phyloP scores from a whole-genome alignment of 2,113 vertebrate genomes.

The Gallinago undulata region DNA sequence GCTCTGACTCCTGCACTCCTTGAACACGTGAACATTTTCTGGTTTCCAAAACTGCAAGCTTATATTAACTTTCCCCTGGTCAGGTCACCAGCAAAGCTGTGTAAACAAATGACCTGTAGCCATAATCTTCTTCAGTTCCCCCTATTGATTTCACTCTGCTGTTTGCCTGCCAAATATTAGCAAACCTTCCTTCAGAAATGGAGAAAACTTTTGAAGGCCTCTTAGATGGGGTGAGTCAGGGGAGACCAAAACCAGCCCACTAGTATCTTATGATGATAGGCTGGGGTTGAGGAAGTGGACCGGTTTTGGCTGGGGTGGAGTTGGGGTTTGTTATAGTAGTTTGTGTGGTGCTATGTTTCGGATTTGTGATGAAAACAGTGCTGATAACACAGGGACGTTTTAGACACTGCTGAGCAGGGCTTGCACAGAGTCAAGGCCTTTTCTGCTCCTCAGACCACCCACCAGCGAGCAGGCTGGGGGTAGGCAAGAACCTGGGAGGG shows the following conservation, averaged over 20 bases:
- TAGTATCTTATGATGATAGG: not conserved
- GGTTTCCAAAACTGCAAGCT: constrained; percentile 27
- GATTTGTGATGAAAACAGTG: not conserved
- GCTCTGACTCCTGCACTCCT: not conserved
- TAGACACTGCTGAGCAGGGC: not conserved
- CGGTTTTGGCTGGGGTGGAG: not conserved
- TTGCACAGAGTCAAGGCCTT: not conserved
- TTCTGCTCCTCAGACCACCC: not conserved
- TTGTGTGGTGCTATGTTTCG: not conserved
- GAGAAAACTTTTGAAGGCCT: not conserved
- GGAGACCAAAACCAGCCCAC: not conserved
- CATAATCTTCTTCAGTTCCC: constrained; percentile 40
- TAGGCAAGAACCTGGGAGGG: not conserved
- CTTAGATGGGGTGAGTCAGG: not conserved
- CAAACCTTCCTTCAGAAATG: not conserved
- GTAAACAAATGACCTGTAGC: constrained; percentile 61
- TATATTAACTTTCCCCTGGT: constrained; percentile 17
- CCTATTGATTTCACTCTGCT: constrained; percentile 32
- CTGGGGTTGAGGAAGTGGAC: not conserved
- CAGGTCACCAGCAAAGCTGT: constrained; percentile 45
- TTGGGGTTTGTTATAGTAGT: not conserved
- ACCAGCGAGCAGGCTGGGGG: not conserved
- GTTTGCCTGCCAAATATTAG: constrained; percentile 23
- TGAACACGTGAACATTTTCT: constrained; percentile 7
- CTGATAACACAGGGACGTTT: not conserved